These are phyloP conservation scores for Halcyon senegalensis DNA, from an alignment of 2,113 vertebrate species.

Conservation along the genomic window DNA sequence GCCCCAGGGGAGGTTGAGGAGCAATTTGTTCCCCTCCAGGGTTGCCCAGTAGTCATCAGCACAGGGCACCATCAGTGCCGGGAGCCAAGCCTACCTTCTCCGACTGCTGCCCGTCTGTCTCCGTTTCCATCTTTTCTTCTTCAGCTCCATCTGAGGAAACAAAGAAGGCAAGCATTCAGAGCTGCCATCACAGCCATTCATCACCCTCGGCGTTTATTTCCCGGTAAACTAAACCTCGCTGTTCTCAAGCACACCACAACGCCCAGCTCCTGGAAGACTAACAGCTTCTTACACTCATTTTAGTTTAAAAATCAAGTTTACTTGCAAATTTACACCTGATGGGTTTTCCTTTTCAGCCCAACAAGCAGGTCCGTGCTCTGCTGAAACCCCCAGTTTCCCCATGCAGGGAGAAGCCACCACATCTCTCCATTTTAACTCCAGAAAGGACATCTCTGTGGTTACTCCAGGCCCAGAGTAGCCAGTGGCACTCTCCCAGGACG, in stretches of 20 bases:
- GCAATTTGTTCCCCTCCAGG: too few relatives aligned
- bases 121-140: conserved; percentile 91
- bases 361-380: background rate
- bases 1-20: too few relatives aligned
- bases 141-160: conserved; percentile 78
- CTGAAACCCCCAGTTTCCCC: background rate
- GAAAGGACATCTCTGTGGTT: background rate
- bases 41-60: too few relatives aligned
- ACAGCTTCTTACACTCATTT: background rate
- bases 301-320: background rate
- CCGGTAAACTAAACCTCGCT: background rate
- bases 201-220: fast-evolving
- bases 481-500: fast-evolving
- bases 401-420: background rate
- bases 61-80: too few relatives aligned
- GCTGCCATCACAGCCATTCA: fast-evolving
- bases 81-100: conserved; percentile 83
- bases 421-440: background rate
- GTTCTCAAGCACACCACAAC: background rate
- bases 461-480: background rate
- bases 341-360: background rate
- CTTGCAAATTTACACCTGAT: background rate
- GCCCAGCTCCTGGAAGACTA: background rate
- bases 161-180: background rate
- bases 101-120: conserved; percentile 85